Evolutionary conservation across 2,113 vertebrate species (phyloP), one percentile per base, ranked within the genome.

Genomic region (Eidolon helvum): DNA sequence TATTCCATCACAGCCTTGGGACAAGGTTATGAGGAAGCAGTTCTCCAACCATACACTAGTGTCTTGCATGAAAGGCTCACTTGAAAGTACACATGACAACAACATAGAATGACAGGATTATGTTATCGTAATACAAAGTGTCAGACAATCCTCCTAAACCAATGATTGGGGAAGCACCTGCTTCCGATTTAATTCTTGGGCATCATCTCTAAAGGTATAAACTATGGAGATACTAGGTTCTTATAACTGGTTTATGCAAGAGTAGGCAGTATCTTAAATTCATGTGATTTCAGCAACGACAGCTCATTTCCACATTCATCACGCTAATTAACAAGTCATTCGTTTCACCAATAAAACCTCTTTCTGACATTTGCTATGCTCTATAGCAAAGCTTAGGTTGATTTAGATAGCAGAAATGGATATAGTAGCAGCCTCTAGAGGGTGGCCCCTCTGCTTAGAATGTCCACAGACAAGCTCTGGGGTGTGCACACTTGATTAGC

Each of bases 291-390:
- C 30, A 86, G 79, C 89, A 63, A 35, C n/a, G 68, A 88, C 84
- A 71, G 40, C 15, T 93, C 45, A 86, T 66, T 94, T 92, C 84
- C 86, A 66, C 74, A 83, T 68, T 85, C 72, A 90, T 66, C 38
- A 86, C 84, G 90, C 84, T 89, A 95, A 95, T 84, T 63, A 90
- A 50, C 45, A 68, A 87, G 45, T 48, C 72, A 85, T 88, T 97
- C 63, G 84, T 87, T 95, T 91, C 30, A 80, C 72, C 26, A 90
- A 66, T 84, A 94, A 87, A 78, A 85, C 35, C 74, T 48, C 30
- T 74, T 95, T 87, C 88, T 82, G n/a, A 88, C 45, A 95, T 78
- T 92, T 92, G 48, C 59, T 77, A 50, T 85, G 71, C 66, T 94
- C 55, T 72, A 80, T 92, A 95, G 45, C 63, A 92, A 96, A 91